Evolutionary conservation across 2,797 vertebrate species (phyloP).

Genomic region (Cynopterus sphinx): DNA sequence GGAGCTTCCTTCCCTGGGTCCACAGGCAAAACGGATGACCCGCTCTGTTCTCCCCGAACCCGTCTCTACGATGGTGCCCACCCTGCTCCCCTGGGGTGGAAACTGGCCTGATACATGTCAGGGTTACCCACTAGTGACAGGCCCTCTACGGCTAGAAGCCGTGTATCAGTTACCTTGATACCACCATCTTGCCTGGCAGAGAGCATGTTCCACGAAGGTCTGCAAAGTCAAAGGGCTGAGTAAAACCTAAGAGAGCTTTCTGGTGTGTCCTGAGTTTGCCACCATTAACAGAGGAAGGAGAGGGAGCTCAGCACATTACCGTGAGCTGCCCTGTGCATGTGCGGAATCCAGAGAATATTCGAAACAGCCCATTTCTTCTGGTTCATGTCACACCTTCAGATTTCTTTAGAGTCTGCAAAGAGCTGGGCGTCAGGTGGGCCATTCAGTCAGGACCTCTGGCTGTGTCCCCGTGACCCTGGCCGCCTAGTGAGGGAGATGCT

Average conservation of each 20-base stretch:
- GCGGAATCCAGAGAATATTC: not conserved
- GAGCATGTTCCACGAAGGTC: not conserved
- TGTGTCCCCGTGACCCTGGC: not conserved
- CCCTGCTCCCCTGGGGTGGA: not conserved
- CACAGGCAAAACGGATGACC: not conserved
- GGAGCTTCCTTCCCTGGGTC: not conserved
- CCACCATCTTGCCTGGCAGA: not conserved
- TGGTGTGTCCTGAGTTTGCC: not conserved
- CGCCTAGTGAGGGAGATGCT: not conserved
- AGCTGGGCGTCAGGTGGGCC: too few relatives aligned
- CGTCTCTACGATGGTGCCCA: fast-evolving
- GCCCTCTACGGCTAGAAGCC: not conserved
- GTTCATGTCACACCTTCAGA: not conserved
- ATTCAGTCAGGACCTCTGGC: not conserved
- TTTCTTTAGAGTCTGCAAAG: not conserved
- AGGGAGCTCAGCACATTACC: fast-evolving
- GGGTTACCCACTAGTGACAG: fast-evolving
- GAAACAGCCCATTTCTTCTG: not conserved
- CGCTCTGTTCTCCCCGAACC: not conserved
- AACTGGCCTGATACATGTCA: not conserved
- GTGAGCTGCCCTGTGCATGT: fast-evolving
- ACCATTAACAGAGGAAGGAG: fast-evolving
- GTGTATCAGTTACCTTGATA: not conserved
- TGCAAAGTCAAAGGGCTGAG: not conserved
- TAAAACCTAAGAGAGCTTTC: not conserved